phyloP scores from a whole-genome alignment of 2,113 vertebrate species.

The Phyllostomus hastatus region DNA sequence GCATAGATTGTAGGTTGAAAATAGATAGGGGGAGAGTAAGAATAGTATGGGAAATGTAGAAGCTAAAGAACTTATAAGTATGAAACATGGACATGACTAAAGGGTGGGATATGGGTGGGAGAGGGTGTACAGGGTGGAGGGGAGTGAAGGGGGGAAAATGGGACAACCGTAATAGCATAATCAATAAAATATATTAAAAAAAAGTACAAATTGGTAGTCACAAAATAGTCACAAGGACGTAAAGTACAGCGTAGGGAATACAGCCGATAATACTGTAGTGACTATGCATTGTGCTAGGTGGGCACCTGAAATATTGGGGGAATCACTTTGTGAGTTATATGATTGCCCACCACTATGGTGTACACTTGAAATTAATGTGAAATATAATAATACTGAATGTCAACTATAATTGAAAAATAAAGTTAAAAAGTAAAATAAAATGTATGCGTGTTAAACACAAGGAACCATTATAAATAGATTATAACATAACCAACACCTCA shows the following conservation, averaged over 20 bases:
- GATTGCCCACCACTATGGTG: background rate
- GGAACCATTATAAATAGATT: background rate
- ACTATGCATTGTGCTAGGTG: background rate
- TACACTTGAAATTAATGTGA: background rate
- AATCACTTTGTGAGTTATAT: background rate
- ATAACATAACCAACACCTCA: conserved; percentile 7
- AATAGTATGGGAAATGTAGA: too few relatives aligned
- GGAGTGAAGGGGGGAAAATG: too few relatives aligned
- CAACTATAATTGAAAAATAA: background rate
- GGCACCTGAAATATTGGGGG: background rate
- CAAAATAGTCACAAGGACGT: background rate
- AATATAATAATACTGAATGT: background rate
- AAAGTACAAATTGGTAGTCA: background rate
- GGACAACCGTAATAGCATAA: too few relatives aligned
- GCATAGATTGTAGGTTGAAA: too few relatives aligned
- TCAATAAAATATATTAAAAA: too few relatives aligned
- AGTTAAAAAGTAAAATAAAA: background rate
- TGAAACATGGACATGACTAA: too few relatives aligned
- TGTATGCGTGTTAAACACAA: background rate
- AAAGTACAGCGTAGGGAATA: background rate
- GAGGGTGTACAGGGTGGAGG: too few relatives aligned
- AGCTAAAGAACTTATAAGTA: too few relatives aligned
- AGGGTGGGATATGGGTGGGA: too few relatives aligned
- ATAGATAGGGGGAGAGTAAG: too few relatives aligned
- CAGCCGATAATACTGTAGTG: background rate